Base-by-base conservation (phyloP, 2,888 invertebrate genomes). In the Himalopsyche tibetana region DNA sequence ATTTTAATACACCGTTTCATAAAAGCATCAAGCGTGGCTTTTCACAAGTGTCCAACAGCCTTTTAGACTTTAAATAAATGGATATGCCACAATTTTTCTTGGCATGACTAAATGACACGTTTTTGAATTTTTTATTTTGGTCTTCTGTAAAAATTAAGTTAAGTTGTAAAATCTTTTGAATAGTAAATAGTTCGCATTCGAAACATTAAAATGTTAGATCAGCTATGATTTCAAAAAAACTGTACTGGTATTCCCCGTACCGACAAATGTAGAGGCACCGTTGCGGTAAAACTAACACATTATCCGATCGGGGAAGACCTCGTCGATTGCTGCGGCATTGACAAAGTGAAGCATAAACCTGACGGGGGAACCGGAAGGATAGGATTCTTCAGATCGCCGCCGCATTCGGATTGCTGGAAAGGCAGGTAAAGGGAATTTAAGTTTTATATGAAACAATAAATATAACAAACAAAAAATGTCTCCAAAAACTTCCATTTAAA, bases 391-490 rank as follows among this genome's bases (percentile, higher is more conserved):
- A 56, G n/a, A 55, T 83, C 85, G 63, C 83, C 80, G 63, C 63
- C 55, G 79, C 36, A 55, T 80, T 28, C 55, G 56, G 69, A 83
- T 51, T 42, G 85, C 85, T 85, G 85, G 17, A 85, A 85, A 63
- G 82, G 85, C 80, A 85, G 51, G 63, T n/a, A 82, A 85, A 85
- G 63, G 63, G 63, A 74, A 38, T 74, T 9, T 74, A 74, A 74
- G 36, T 74, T 36, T 36, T 74, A 74, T 12, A 74, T 36, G 36
- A 36, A 74, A 74, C 19, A 74, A 69, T 11, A 74, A 12, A 74
- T 36, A 15, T 12, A 74, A 74, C 4, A 9, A 74, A 36, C 28
- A 36, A 74, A 12, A 36, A 5, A 74, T 12, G 12, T 0, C 69
- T 69, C 8, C 8, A 36, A 74, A 74, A 74, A 74, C 9, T 36